phyloP scores from a whole-genome alignment of 2,888 invertebrate species.

The Frankliniella fusca region DNA sequence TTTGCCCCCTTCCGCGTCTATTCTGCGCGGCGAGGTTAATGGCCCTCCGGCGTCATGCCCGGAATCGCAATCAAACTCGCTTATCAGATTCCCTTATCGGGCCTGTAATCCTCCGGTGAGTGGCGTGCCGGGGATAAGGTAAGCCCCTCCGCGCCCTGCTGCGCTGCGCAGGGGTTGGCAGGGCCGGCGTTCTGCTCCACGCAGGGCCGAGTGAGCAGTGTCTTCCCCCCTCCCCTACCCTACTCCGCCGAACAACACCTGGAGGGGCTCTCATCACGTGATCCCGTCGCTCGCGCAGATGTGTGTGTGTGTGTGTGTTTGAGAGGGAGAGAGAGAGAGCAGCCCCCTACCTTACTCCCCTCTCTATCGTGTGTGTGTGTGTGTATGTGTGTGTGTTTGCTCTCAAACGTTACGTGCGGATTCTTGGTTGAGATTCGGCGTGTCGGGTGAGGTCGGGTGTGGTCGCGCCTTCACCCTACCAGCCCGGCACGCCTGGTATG shows the following conservation, averaged over 20 bases:
- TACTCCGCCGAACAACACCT: neutral
- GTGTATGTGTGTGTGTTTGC: neutral
- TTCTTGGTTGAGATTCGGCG: conserved; percentile 1
- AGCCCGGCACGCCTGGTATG: no score
- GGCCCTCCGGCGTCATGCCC: neutral
- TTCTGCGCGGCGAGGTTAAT: neutral
- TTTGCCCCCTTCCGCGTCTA: no score
- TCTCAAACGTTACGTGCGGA: conserved; percentile 10
- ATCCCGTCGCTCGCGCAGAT: neutral
- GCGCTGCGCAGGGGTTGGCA: no score
- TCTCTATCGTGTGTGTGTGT: neutral
- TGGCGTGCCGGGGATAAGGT: neutral
- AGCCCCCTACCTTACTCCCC: no score
- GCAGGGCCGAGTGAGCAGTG: no score
- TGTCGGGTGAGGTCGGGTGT: neutral
- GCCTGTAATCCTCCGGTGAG: neutral
- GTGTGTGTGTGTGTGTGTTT: neutral
- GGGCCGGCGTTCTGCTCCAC: no score
- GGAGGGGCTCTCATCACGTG: conserved; percentile 10
- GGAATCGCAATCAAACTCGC: neutral
- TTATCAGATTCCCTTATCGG: neutral
- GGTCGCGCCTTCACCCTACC: neutral
- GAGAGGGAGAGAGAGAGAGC: no score
- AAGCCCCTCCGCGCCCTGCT: neutral
- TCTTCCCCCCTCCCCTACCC: neutral